Conservation (phyloP, 1,140 invertebrate genomes). For the Stegodyphus mimosarum region DNA sequence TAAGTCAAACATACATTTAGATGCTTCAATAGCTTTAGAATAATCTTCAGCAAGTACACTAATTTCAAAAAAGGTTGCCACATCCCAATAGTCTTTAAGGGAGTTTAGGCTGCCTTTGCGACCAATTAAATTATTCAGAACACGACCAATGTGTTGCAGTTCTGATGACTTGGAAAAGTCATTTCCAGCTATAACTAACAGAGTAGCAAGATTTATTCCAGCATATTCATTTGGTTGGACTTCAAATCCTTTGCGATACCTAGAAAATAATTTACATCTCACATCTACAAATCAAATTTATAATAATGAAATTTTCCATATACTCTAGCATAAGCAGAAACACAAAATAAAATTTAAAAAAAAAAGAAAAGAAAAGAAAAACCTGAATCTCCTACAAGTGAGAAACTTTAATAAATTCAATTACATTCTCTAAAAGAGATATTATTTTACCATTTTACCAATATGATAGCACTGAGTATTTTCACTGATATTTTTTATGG, state of each 20-base stretch:
- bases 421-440: no score
- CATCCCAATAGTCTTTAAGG: constrained; percentile 98
- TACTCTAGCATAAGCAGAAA: no score
- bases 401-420: no score
- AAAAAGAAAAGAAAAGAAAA: no score
- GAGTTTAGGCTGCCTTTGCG: constrained; percentile 95
- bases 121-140: constrained; percentile 97
- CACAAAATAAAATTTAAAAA: no score
- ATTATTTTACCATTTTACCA: no score
- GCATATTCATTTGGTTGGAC: constrained; percentile 99
- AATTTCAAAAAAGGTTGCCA: constrained; percentile 99
- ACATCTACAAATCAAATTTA: background rate
- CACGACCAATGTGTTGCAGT: constrained; percentile 90
- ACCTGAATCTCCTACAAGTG: no score
- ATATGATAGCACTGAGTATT: no score
- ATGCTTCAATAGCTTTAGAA: constrained; percentile 95
- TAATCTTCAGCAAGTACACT: constrained; percentile 98
- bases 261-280: constrained; percentile 56
- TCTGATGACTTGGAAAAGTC: constrained; percentile 92
- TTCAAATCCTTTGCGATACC: constrained; percentile 96
- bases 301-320: no score
- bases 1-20: constrained; percentile 98
- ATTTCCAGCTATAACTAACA: constrained; percentile 97
- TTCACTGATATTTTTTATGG: no score
- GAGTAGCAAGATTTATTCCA: constrained; percentile 97